phyloP scores from a whole-genome alignment of 2,888 invertebrate species.

The Hecatera dysodea region DNA sequence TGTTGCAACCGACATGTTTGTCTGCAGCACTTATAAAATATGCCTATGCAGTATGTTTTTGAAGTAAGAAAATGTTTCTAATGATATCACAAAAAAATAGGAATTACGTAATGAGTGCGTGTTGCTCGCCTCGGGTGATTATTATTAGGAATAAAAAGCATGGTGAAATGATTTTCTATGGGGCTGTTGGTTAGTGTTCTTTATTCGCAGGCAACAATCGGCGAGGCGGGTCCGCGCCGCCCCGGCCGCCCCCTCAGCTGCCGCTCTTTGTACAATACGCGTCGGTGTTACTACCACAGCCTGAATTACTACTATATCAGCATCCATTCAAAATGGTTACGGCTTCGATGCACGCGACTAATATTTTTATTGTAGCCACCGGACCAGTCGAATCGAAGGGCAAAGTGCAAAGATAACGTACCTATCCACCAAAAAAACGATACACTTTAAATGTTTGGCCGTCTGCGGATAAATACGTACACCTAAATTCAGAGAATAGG shows the following conservation, averaged over 20 bases:
- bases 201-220: slow-evolving; percentile 72
- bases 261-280: slow-evolving; percentile 69
- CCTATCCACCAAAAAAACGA: neutral
- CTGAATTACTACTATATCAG: slow-evolving; percentile 51
- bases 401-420: neutral
- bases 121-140: slow-evolving; percentile 45
- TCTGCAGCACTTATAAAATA: slow-evolving; percentile 47
- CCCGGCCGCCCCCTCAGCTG: slow-evolving; percentile 79
- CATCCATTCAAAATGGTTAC: slow-evolving; percentile 52
- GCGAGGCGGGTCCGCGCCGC: slow-evolving; percentile 81
- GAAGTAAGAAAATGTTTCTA: slow-evolving; percentile 33
- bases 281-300: slow-evolving; percentile 45
- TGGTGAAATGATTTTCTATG: slow-evolving; percentile 67
- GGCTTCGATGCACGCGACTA: slow-evolving; percentile 53
- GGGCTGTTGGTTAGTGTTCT: slow-evolving; percentile 67
- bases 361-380: slow-evolving; percentile 2
- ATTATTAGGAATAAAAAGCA: slow-evolving; percentile 66
- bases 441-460: neutral
- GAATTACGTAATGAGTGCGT: slow-evolving; percentile 58
- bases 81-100: slow-evolving; percentile 46
- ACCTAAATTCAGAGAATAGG: neutral
- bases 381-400: neutral
- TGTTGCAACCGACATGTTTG: slow-evolving; percentile 76
- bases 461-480: neutral
- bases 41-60: slow-evolving; percentile 45